Conservation (phyloP, 2,113 vertebrate species). For the Cyprinodon brontotheroides region DNA sequence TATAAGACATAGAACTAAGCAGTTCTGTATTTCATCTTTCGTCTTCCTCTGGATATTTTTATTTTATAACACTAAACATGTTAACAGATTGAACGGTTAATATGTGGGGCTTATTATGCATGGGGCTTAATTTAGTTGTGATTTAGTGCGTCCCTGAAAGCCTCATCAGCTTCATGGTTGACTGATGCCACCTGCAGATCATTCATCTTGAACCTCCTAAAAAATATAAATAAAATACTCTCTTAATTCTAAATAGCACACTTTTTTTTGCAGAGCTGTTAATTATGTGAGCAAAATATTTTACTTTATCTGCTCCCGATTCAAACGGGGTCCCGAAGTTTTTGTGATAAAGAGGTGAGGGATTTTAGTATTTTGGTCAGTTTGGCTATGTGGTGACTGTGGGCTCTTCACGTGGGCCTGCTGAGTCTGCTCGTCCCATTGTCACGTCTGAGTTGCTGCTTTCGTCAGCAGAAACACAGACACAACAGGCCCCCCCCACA, state of each 20-base stretch:
- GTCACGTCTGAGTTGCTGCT: constrained; percentile 69
- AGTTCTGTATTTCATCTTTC: too few species aligned
- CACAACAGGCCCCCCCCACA: not conserved
- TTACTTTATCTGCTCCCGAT: not conserved
- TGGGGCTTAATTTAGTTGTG: too few species aligned
- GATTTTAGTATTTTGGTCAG: constrained; percentile 30
- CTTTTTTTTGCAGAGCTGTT: not conserved
- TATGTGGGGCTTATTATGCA: too few species aligned
- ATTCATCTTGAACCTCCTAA: too few species aligned
- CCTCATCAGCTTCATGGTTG: too few species aligned
- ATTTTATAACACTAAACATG: too few species aligned
- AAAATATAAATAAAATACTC: too few species aligned
- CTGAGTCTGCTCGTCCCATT: constrained; percentile 80
- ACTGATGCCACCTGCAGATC: too few species aligned
- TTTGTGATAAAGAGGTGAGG: not conserved
- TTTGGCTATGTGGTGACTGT: constrained; percentile 37
- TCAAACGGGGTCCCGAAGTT: constrained; percentile 10
- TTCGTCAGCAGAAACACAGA: constrained; percentile 74
- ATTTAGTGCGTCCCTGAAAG: too few species aligned
- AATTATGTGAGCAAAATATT: not conserved
- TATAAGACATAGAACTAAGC: too few species aligned
- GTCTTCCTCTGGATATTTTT: too few species aligned
- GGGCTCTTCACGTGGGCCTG: constrained; percentile 69
- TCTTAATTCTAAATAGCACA: not conserved
- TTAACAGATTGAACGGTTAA: too few species aligned